Evolutionary conservation across 2,113 vertebrate genomes (phyloP).

Genomic region (Lampris incognitus): DNA sequence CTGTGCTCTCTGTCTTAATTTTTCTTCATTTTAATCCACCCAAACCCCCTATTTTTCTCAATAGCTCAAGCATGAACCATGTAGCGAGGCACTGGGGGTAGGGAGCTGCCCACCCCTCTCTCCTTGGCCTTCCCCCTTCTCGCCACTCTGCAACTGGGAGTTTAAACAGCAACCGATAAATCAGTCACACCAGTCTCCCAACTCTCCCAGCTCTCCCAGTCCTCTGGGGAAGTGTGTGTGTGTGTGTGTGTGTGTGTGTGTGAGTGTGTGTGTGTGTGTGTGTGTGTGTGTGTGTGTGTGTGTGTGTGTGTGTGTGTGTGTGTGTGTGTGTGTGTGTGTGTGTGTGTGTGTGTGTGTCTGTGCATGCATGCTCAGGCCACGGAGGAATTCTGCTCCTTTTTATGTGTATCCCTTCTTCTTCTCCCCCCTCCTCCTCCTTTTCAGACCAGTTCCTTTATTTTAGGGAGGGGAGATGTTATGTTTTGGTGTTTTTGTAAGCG

Average conservation of each 20-base stretch:
- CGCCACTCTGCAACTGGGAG: constrained; percentile 50
- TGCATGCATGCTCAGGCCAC: constrained; percentile 43
- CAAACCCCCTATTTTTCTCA: constrained; percentile 79
- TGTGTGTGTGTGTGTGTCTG: no score
- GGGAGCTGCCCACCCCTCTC: constrained; percentile 48
- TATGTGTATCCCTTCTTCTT: constrained; percentile 37
- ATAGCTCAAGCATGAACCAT: constrained; percentile 81
- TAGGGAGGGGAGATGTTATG: constrained; percentile 79
- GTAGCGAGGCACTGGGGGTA: constrained; percentile 59
- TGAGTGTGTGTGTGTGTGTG: no score
- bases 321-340: no score
- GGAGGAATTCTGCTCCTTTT: constrained; percentile 77
- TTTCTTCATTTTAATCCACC: constrained; percentile 96
- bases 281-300: no score
- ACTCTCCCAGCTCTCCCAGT: constrained; percentile 61
- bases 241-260: no score
- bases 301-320: no score
- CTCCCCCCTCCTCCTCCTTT: constrained; percentile 69
- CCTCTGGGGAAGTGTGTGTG: constrained; percentile 57
- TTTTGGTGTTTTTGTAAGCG: constrained; percentile 84
- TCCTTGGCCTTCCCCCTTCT: constrained; percentile 19
- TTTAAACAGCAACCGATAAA: constrained; percentile 78
- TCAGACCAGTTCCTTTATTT: constrained; percentile 78
- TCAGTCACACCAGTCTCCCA: constrained; percentile 71
- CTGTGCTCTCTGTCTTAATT: constrained; percentile 91